Conservation (phyloP, 2,888 invertebrate genomes). For the Tenthredo distinguenda region DNA sequence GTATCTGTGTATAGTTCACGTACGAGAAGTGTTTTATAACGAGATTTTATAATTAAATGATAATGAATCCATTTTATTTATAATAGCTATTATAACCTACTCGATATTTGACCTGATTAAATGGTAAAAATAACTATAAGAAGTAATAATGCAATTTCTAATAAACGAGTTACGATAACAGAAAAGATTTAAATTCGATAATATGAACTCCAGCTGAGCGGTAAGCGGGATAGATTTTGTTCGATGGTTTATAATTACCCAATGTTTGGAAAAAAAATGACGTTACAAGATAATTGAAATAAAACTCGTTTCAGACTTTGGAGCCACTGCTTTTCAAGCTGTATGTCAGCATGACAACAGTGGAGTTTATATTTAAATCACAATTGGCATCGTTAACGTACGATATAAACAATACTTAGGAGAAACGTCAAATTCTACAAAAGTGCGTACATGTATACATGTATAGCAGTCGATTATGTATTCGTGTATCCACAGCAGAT, state of each 20-base stretch:
- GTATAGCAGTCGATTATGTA: not conserved
- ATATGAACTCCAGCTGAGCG: not conserved
- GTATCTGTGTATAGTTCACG: too few relatives aligned
- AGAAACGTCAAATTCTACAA: conserved; percentile 25
- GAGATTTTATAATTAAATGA: not conserved
- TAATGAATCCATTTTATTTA: not conserved
- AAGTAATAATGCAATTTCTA: not conserved
- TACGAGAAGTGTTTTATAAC: too few relatives aligned
- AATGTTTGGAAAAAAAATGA: not conserved
- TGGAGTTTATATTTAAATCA: conserved; percentile 8
- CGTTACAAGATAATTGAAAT: not conserved
- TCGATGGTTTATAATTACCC: not conserved
- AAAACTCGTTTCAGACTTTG: not conserved
- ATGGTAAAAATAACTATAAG: not conserved
- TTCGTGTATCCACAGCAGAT: not conserved
- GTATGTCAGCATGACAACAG: conserved; percentile 32
- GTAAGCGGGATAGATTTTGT: not conserved
- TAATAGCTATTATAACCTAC: not conserved
- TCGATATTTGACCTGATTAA: not conserved
- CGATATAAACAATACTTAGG: not conserved
- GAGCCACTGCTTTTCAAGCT: not conserved
- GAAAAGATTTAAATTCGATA: not conserved
- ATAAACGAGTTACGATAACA: not conserved
- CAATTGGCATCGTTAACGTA: conserved; percentile 30
- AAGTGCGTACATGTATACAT: not conserved